phyloP scores from a whole-genome alignment of 2,888 invertebrate genomes.

The Papilio demoleus region DNA sequence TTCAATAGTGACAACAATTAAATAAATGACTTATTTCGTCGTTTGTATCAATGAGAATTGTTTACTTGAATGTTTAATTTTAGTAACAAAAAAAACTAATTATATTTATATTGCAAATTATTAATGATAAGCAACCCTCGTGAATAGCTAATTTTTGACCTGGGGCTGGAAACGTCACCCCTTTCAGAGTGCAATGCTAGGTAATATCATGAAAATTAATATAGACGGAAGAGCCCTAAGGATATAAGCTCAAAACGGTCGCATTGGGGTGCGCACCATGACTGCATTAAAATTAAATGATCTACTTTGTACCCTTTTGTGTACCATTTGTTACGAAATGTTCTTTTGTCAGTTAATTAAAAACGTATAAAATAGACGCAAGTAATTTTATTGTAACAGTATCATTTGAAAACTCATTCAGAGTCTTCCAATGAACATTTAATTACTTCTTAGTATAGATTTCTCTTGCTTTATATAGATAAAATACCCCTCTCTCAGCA shows the following conservation, averaged over 20 bases:
- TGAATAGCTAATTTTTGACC: conserved; percentile 40
- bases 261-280: conserved; percentile 42
- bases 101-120: conserved; percentile 37
- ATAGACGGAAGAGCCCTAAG: conserved; percentile 44
- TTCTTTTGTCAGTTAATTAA: conserved; percentile 4
- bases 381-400: too few relatives aligned
- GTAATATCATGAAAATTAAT: conserved; percentile 46
- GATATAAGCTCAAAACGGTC: conserved; percentile 50
- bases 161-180: conserved; percentile 40
- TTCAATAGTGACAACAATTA: neutral
- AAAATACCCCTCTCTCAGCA: too few relatives aligned
- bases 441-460: too few relatives aligned
- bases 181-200: conserved; percentile 35
- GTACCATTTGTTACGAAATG: conserved; percentile 33
- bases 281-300: conserved; percentile 36
- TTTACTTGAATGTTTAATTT: too few relatives aligned
- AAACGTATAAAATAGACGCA: conserved; percentile 3
- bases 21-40: neutral
- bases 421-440: too few relatives aligned
- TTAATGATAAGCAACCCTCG: conserved; percentile 35
- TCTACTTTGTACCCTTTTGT: conserved; percentile 31
- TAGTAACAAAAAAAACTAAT: too few relatives aligned
- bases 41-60: neutral
- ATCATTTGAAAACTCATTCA: too few relatives aligned
- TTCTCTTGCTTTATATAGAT: too few relatives aligned